A percentile compares a stretch with the other conserved stretches of the same genome.
Conservation (phyloP, 2,797 vertebrate species). For the Sebastolobus altivelis region DNA sequence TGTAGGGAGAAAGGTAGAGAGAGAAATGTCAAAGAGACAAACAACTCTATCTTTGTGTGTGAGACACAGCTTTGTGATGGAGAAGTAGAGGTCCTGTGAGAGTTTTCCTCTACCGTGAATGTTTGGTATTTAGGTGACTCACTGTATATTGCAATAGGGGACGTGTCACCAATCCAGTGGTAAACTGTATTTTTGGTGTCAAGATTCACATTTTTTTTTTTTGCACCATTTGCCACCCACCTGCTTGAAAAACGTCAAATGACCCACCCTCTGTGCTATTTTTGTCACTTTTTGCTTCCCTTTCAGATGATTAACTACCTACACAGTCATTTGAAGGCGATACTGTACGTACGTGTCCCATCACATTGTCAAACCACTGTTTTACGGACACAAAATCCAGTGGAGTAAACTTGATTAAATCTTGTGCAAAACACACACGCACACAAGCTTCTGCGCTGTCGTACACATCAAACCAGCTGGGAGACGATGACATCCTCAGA, state of each 20-base stretch:
- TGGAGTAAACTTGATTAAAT: not conserved
- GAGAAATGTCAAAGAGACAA: constrained; percentile 42
- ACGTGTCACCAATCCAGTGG: not conserved
- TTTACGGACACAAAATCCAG: not conserved
- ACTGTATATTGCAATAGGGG: not conserved
- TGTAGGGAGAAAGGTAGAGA: constrained; percentile 65
- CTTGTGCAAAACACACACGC: not conserved
- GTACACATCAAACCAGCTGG: not conserved
- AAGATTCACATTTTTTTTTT: not conserved
- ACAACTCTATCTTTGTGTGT: constrained; percentile 29
- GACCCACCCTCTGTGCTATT: not conserved
- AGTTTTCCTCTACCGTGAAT: constrained; percentile 13
- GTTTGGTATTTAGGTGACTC: constrained; percentile 22
- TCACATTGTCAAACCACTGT: not conserved
- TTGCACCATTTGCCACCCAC: not conserved
- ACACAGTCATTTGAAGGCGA: not conserved
- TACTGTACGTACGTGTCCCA: not conserved
- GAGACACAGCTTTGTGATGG: constrained; percentile 29
- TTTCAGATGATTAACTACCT: not conserved
- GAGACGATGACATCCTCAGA: not conserved
- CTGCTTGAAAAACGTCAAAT: not conserved
- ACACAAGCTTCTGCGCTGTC: not conserved
- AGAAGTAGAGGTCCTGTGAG: not conserved
- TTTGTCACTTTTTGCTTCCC: not conserved
- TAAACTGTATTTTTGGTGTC: not conserved